phyloP scores from a whole-genome alignment of 1,140 invertebrate genomes.

The Apis cerana region DNA sequence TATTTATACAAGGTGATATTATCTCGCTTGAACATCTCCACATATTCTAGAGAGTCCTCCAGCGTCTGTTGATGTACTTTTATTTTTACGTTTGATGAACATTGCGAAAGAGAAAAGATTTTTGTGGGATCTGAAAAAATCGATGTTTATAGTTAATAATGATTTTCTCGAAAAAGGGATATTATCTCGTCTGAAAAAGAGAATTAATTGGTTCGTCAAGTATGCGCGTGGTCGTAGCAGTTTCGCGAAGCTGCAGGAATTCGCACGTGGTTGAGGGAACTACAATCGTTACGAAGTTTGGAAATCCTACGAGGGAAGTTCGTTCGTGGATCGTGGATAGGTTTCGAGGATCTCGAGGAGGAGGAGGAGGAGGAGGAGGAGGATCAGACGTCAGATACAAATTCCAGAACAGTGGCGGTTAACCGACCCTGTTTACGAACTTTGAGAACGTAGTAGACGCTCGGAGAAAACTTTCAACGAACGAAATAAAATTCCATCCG shows the following conservation, averaged over 20 bases:
- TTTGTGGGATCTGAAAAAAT: no score
- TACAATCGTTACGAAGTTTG: constrained; percentile 32
- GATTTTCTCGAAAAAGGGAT: no score
- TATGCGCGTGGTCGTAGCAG: neutral
- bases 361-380: neutral
- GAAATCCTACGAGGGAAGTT: constrained; percentile 27
- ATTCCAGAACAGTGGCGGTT: constrained; percentile 32
- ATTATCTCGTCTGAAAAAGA: neutral
- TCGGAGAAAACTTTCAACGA: neutral
- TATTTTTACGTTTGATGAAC: no score
- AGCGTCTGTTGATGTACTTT: no score
- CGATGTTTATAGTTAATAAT: no score
- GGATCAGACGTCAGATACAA: constrained; percentile 40
- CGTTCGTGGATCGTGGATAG: neutral
- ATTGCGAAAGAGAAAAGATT: no score
- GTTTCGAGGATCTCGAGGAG: constrained; percentile 13
- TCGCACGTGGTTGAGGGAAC: constrained; percentile 22
- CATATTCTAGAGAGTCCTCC: no score
- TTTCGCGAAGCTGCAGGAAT: neutral
- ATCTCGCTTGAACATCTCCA: no score
- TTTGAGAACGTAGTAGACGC: constrained; percentile 7
- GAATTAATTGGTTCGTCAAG: neutral
- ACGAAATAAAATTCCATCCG: constrained; percentile 4
- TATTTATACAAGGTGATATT: no score
- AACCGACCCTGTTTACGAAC: constrained; percentile 36